These are phyloP conservation scores for Drosophila yakuba DNA, from an alignment of 1,140 invertebrate species.

Conservation along the genomic window DNA sequence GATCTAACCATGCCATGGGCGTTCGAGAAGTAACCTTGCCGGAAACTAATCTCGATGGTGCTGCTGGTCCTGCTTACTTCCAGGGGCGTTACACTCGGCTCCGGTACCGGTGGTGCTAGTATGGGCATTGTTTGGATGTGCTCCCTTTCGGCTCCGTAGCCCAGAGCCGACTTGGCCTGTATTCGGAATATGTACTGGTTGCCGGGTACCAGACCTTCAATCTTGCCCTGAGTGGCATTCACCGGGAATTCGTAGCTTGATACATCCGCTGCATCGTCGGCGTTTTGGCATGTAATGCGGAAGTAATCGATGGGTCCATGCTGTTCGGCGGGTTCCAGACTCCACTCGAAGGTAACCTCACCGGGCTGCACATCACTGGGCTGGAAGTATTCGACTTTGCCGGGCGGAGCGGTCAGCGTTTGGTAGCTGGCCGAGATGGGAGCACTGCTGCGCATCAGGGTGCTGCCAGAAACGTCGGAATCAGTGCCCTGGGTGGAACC, in stretches of 20 bases:
- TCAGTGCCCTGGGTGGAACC: conserved; percentile 87
- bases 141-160: conserved; percentile 90
- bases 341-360: conserved; percentile 93
- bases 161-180: conserved; percentile 94
- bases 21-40: conserved; percentile 95
- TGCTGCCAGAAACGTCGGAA: conserved; percentile 56
- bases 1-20: conserved; percentile 93
- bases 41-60: conserved; percentile 93
- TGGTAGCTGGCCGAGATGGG: conserved; percentile 92
- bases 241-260: conserved; percentile 88
- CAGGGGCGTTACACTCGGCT: conserved; percentile 90
- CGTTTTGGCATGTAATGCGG: conserved; percentile 90
- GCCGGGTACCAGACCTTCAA: conserved; percentile 91
- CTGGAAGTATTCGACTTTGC: conserved; percentile 90
- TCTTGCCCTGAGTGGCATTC: conserved; percentile 88
- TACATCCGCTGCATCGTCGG: conserved; percentile 87
- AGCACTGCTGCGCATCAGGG: conserved; percentile 90
- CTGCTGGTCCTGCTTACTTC: conserved; percentile 91
- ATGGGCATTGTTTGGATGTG: conserved; percentile 93
- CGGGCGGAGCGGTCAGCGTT: conserved; percentile 93
- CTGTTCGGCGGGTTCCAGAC: conserved; percentile 89
- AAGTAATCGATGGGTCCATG: conserved; percentile 94
- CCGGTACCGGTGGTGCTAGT: conserved; percentile 91
- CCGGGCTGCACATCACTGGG: conserved; percentile 92
- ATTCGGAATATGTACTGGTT: conserved; percentile 93